A percentile compares a stretch with the other conserved stretches of the same genome.
phyloP scores from a whole-genome alignment of 1,140 invertebrate genomes.

The Zaprionus capensis region DNA sequence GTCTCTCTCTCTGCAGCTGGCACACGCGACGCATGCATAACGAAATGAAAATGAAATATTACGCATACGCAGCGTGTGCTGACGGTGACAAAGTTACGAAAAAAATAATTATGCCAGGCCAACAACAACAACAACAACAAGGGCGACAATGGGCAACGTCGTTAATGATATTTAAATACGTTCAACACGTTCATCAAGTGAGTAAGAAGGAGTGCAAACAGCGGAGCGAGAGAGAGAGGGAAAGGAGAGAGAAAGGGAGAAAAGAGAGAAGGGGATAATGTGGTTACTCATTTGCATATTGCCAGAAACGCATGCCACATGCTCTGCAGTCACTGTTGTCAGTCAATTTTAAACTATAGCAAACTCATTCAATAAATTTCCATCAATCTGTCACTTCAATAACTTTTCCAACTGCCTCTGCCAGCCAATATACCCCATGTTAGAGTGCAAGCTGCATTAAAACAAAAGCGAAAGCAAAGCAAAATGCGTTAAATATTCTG shows the following conservation, averaged over 20 bases:
- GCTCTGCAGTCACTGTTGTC: background rate
- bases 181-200: background rate
- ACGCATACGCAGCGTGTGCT: slow-evolving; percentile 63
- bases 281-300: background rate
- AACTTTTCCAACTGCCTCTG: background rate
- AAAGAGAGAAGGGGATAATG: background rate
- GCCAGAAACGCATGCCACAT: background rate
- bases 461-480: slow-evolving; percentile 18
- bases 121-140: slow-evolving; percentile 15
- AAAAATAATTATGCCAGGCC: slow-evolving; percentile 61
- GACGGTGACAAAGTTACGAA: slow-evolving; percentile 58
- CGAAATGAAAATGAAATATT: slow-evolving; percentile 55
- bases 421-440: background rate
- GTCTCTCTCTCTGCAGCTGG: background rate
- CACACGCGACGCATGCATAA: slow-evolving; percentile 62
- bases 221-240: background rate
- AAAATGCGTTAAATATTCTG: slow-evolving; percentile 41
- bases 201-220: background rate
- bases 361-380: background rate
- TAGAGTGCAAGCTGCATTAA: background rate
- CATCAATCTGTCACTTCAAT: too few species aligned
- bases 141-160: slow-evolving; percentile 40
- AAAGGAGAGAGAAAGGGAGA: background rate
- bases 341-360: background rate
- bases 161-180: slow-evolving; percentile 70